These are phyloP conservation scores for Gymnoscopelus braueri DNA, from an alignment of 2,797 vertebrate genomes.

Conservation along the genomic window DNA sequence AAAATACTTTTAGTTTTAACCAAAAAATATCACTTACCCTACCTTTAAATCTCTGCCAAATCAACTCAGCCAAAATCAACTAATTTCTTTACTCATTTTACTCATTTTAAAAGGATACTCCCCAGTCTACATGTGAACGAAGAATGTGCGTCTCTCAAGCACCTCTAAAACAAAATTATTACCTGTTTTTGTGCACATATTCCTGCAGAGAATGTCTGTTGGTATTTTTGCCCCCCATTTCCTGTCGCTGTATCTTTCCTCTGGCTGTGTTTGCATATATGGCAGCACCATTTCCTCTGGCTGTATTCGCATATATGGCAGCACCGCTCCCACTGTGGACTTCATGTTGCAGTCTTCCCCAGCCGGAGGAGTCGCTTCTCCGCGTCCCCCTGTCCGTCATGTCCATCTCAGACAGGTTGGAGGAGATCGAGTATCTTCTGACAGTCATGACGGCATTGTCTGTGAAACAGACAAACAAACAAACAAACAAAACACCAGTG, in stretches of 20 bases:
- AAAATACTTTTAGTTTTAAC: too few species aligned
- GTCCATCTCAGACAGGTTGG: slow-evolving; percentile 62
- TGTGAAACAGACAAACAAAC: slow-evolving; percentile 56
- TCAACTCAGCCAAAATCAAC: too few species aligned
- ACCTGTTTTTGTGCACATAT: slow-evolving; percentile 85
- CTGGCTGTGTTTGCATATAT: slow-evolving; percentile 39
- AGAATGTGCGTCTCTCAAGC: background rate
- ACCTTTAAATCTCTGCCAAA: too few species aligned
- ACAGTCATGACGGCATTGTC: slow-evolving; percentile 92
- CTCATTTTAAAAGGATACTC: too few species aligned
- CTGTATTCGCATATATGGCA: slow-evolving; percentile 41
- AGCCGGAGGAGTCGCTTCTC: slow-evolving; percentile 57
- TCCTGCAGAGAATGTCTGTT: slow-evolving; percentile 81
- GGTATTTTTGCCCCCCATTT: slow-evolving; percentile 55
- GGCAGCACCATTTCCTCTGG: slow-evolving; percentile 36
- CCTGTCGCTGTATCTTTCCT: slow-evolving; percentile 22
- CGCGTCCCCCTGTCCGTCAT: slow-evolving; percentile 46
- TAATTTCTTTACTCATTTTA: too few species aligned
- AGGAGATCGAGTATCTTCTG: slow-evolving; percentile 85
- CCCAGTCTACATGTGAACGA: too few species aligned
- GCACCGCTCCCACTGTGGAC: slow-evolving; percentile 36
- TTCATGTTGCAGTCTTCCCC: slow-evolving; percentile 51
- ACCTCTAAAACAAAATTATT: background rate
- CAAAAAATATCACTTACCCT: too few species aligned
- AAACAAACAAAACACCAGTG: background rate